Base-by-base conservation (phyloP, 2,797 vertebrate species). In the Gephyroberyx darwinii region DNA sequence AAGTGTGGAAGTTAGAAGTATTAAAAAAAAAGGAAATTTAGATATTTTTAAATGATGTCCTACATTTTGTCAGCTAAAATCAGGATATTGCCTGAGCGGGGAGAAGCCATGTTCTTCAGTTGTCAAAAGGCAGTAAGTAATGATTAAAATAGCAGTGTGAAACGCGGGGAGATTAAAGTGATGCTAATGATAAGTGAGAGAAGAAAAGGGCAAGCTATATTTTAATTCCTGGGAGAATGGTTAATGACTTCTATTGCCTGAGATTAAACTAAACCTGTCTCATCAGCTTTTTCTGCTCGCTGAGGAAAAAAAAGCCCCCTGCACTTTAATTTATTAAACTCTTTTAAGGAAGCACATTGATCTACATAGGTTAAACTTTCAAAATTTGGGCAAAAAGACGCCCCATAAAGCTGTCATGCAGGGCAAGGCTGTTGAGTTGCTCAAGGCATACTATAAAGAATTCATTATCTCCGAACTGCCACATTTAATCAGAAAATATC, bases 251-350 rank as follows among this genome's bases (percentile, higher is more conserved):
- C 97, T 99, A 98, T 98, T 98, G 97, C 98, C 96, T 99, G 97
- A 99, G 97, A 99, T 99, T 99, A 99, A 98, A 98, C 97, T 98
- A 99, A 99, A 99, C 97, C 98, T 99, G 98, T 99, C 98, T 99
- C 97, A 98, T 99, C 97, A 99, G 97, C 97, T 99, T 97, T 99
- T 99, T 98, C 96, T 97, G 96, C 96, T 95, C 95, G 87, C 95
- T 94, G 95, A 93, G 89, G 89, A 88, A 95, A 96, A 96, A 94
- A 95, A 96, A 95, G 94, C 96, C 96, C 95, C 93, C 95, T 97
- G 96, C 97, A 97, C 97, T 98, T 98, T 98, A 96, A 98, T 99
- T 98, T 99, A 98, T 99, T 98, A 98, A 98, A 98, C 96, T 98
- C 97, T 98, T 97, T 98, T 98, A 98, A 98, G 95, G 95, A 97